A percentile compares a stretch with the other conserved stretches of the same genome.
These are phyloP conservation scores for Nothobranchius furzeri DNA, from an alignment of 2,113 vertebrate species.

Conservation along the genomic window DNA sequence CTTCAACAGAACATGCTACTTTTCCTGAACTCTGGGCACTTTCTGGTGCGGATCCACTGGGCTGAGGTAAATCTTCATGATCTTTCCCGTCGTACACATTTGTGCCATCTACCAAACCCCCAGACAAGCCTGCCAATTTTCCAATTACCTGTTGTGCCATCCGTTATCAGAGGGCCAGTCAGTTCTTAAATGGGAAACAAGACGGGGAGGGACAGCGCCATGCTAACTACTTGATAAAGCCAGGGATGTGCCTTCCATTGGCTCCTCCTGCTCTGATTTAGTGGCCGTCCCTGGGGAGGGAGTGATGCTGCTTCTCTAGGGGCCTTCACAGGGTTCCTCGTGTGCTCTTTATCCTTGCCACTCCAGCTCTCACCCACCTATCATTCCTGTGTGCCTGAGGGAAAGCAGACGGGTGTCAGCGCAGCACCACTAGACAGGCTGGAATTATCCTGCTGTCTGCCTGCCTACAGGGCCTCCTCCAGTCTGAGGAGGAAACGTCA, in stretches of 20 bases:
- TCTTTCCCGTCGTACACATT: slow-evolving; percentile 78
- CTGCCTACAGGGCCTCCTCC: slow-evolving; percentile 10
- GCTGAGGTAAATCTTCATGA: slow-evolving; percentile 89
- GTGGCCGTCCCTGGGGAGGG: slow-evolving; percentile 6
- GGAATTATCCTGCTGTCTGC: slow-evolving; percentile 26
- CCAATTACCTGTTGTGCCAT: slow-evolving; percentile 92
- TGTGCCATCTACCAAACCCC: slow-evolving; percentile 88
- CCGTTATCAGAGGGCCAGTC: slow-evolving; percentile 89
- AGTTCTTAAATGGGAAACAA: slow-evolving; percentile 89
- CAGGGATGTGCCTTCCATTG: slow-evolving; percentile 71
- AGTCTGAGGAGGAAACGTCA: background rate
- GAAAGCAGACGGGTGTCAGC: slow-evolving; percentile 15
- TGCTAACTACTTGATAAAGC: slow-evolving; percentile 85
- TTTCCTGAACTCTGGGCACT: slow-evolving; percentile 68
- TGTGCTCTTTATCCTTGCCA: slow-evolving; percentile 35
- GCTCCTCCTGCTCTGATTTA: slow-evolving; percentile 64
- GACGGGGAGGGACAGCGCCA: slow-evolving; percentile 77
- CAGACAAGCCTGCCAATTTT: slow-evolving; percentile 96
- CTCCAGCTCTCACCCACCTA: slow-evolving; percentile 23
- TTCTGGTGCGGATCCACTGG: slow-evolving; percentile 80
- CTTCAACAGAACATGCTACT: slow-evolving; percentile 75
- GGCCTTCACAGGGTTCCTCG: slow-evolving; percentile 40
- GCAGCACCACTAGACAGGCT: background rate
- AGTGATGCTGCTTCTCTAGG: slow-evolving; percentile 4
- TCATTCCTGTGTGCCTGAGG: slow-evolving; percentile 30